A percentile compares a stretch with the other conserved stretches of the same genome.
These are phyloP conservation scores for Cremastobaeus sp. DNA, from an alignment of 2,888 invertebrate genomes.

Conservation along the genomic window DNA sequence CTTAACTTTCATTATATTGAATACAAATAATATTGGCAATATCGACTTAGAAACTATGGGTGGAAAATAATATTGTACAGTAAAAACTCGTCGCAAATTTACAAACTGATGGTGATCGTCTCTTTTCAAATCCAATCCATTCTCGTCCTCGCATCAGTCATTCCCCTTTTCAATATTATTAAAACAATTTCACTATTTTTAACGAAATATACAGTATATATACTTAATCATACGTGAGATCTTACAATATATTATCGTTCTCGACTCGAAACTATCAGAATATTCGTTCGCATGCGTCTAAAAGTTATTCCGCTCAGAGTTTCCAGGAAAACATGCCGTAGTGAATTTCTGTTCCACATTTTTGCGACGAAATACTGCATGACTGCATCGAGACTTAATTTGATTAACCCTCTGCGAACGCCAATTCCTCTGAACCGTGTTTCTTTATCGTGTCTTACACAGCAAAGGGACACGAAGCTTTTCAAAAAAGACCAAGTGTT, in stretches of 20 bases:
- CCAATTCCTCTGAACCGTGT: no score
- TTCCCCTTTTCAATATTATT: no score
- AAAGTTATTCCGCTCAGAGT: constrained; percentile 44
- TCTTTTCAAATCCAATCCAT: neutral
- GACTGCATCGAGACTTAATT: constrained; percentile 26
- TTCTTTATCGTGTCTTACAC: no score
- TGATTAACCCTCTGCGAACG: no score
- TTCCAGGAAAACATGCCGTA: neutral
- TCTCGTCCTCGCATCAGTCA: no score
- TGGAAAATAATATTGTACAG: constrained; percentile 62
- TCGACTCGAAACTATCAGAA: constrained; percentile 56
- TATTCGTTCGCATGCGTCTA: constrained; percentile 66
- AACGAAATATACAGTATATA: neutral
- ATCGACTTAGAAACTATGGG: constrained; percentile 72
- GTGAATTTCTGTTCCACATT: constrained; percentile 2
- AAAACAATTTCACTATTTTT: no score
- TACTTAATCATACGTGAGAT: constrained; percentile 35
- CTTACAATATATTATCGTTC: constrained; percentile 61
- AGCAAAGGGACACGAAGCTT: no score
- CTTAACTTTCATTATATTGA: constrained; percentile 72
- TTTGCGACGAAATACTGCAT: constrained; percentile 37
- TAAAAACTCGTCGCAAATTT: constrained; percentile 39
- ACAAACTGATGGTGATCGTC: neutral
- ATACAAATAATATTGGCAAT: constrained; percentile 76
- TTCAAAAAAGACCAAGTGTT: no score